These are phyloP conservation scores for Lamellibrachia columna DNA, from an alignment of 2,888 invertebrate species.

Conservation along the genomic window DNA sequence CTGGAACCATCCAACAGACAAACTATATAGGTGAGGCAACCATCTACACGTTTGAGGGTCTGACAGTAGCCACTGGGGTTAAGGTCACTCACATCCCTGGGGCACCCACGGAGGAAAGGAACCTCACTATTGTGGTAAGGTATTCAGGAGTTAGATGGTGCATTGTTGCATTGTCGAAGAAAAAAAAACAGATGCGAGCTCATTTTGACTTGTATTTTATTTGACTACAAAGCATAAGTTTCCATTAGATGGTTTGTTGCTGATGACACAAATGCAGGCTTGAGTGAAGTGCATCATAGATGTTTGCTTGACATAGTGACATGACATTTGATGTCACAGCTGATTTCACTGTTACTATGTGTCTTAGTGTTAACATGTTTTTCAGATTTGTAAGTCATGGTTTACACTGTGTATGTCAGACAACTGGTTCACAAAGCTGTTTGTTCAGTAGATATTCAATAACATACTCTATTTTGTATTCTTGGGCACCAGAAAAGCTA, in stretches of 20 bases:
- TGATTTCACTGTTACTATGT: too few relatives aligned
- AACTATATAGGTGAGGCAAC: slow-evolving; percentile 36
- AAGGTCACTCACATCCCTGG: slow-evolving; percentile 48
- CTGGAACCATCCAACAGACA: slow-evolving; percentile 40
- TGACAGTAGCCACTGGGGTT: slow-evolving; percentile 48
- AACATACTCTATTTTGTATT: too few relatives aligned
- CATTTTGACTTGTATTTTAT: too few relatives aligned
- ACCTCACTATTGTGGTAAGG: slow-evolving; percentile 41
- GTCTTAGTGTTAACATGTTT: too few relatives aligned
- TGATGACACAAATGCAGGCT: too few relatives aligned
- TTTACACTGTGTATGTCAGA: background rate
- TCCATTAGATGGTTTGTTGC: too few relatives aligned
- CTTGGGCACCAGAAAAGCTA: too few relatives aligned
- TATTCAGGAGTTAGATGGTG: background rate
- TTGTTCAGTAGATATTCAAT: background rate
- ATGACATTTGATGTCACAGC: too few relatives aligned
- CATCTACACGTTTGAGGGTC: slow-evolving; percentile 39
- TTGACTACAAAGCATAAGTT: background rate
- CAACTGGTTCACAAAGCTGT: background rate
- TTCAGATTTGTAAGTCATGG: too few relatives aligned
- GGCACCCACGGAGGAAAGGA: slow-evolving; percentile 37
- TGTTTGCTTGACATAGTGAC: too few relatives aligned
- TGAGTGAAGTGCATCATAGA: too few relatives aligned
- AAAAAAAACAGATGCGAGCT: background rate
- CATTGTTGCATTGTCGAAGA: background rate